Conservation (phyloP, 2,797 vertebrate species). For the Hippoglossus hippoglossus region DNA sequence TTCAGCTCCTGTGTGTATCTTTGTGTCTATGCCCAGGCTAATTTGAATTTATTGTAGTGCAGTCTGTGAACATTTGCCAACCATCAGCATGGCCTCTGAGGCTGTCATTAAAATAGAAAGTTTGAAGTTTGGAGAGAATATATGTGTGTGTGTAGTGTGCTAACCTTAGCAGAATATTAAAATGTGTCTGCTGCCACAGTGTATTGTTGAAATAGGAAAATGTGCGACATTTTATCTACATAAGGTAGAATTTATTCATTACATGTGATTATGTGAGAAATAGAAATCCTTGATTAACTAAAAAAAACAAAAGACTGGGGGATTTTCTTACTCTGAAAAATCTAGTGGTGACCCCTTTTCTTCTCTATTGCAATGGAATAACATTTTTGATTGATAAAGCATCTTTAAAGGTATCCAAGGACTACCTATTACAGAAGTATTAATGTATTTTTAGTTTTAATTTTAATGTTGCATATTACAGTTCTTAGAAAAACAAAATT, state of each 20-base stretch:
- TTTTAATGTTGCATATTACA: no score
- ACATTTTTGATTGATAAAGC: no score
- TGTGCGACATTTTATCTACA: constrained; percentile 16
- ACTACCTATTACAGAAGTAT: no score
- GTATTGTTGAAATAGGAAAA: constrained; percentile 21
- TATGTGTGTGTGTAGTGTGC: constrained; percentile 16
- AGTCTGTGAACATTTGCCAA: not conserved
- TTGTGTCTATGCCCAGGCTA: not conserved
- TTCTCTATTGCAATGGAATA: no score
- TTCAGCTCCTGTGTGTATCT: constrained; percentile 5
- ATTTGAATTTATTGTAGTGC: constrained; percentile 18
- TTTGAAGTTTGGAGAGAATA: constrained; percentile 20
- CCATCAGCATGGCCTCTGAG: constrained; percentile 12
- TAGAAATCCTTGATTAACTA: not conserved
- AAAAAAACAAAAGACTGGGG: not conserved
- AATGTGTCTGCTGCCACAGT: not conserved
- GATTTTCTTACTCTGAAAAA: not conserved
- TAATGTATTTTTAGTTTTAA: no score
- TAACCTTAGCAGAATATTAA: constrained; percentile 11
- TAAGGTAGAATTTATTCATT: not conserved
- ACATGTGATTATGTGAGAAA: not conserved
- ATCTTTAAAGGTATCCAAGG: no score
- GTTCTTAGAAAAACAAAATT: not conserved
- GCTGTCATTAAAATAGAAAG: constrained; percentile 17
- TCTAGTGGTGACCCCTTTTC: no score